Base-by-base conservation (phyloP, 2,888 invertebrate genomes). In the Ganaspis brasiliensis region DNA sequence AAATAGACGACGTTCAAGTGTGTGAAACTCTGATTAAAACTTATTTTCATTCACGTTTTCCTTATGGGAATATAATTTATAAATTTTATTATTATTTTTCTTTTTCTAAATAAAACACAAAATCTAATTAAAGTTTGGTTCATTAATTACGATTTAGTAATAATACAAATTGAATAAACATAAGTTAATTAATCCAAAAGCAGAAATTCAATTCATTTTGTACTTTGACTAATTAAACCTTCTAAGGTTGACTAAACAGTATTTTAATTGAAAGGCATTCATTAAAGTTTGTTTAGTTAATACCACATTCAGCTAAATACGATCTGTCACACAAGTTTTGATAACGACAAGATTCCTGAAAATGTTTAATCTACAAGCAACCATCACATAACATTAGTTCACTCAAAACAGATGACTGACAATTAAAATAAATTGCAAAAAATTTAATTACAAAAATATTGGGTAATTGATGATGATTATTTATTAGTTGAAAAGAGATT, bases 241-340 rank as follows among this genome's bases (percentile, higher is more conserved):
- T 31, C 14, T n/a, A n/a, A 59, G 31, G 31, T 59, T 26, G n/a
- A 31, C 52, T 52, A 31, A 31, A 59, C 31, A 16, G 35, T 35
- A 61, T 61, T 35, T 35, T 8, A 61, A 35, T 61, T 61, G 1
- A 16, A 10, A 10, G 35, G 9, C n/a, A 16, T 35, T 61, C 10
- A 10, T 61, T 61, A 19, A 35, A 61, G 35, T 61, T 10, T 2
- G 10, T 61, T 16, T 10, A 35, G 10, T 61, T 35, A 61, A 19
- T 61, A 59, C 35, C 35, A 35, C n/a, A 52, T 52, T 19, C 52
- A 3, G 16, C 19, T 16, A 52, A 16, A 52, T 16, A 52, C 19
- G 52, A 52, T 52, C 9, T 52, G 52, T 61, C n/a, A 31, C 24
- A 57, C 24, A 59, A 59, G 16, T 59, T n/a, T 9, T 31, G 9